A percentile compares a stretch with the other conserved stretches of the same genome.
These are phyloP conservation scores for Papilio glaucus DNA, from an alignment of 1,140 invertebrate species.

Conservation along the genomic window DNA sequence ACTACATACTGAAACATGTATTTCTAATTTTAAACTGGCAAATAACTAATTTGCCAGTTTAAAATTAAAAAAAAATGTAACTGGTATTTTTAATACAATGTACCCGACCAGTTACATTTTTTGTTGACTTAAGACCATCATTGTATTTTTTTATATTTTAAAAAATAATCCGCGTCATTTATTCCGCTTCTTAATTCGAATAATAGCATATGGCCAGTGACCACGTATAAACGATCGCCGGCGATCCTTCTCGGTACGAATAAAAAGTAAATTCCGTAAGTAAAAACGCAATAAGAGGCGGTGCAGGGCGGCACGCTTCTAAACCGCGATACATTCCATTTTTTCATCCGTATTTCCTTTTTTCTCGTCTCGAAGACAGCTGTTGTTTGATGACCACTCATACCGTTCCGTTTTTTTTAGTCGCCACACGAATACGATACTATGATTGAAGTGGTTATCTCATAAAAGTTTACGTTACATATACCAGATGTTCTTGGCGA, in stretches of 20 bases:
- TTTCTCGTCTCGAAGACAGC: conserved; percentile 62
- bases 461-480: conserved; percentile 41
- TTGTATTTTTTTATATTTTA: not conserved
- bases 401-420: conserved; percentile 60
- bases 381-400: conserved; percentile 78
- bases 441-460: conserved; percentile 61
- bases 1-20: too few species aligned
- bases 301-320: conserved; percentile 71
- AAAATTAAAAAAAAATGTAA: too few species aligned
- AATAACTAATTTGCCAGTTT: too few species aligned
- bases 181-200: conserved; percentile 39
- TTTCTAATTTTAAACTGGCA: too few species aligned
- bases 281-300: conserved; percentile 65
- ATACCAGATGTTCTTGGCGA: conserved; percentile 34
- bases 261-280: conserved; percentile 66
- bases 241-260: conserved; percentile 44
- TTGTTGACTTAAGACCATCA: not conserved
- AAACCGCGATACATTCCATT: conserved; percentile 48
- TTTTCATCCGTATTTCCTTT: conserved; percentile 55
- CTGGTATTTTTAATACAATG: too few species aligned
- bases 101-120: not conserved
- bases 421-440: conserved; percentile 59
- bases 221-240: conserved; percentile 44
- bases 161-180: not conserved
- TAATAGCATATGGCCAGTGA: conserved; percentile 53